Evolutionary conservation across 2,888 invertebrate species (phyloP), one percentile per base, ranked within the genome.

Genomic region (Epistrophella euchroma): DNA sequence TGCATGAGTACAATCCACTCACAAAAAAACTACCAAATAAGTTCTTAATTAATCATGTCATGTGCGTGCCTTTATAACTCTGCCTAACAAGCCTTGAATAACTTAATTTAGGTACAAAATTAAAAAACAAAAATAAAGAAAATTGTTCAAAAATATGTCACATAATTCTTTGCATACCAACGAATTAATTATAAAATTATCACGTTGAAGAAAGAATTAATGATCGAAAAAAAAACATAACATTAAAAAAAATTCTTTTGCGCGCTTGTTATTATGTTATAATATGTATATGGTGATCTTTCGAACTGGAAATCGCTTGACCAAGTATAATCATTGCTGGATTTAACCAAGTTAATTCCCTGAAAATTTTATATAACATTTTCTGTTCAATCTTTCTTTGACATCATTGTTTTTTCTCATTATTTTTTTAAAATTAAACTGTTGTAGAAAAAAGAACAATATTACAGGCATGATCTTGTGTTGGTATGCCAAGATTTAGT

Each of bases 51-150:
- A 40, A 55, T 56, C 19, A 37, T n/a, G n/a, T 22, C 15, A 50
- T 66, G 35, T 66, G 35, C 50, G 50, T 66, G 66, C 19, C 22
- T 50, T 47, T 32, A 32, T 32, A 43, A 25, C 43, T 43, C 28
- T 40, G 55, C 43, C 64, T 79, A 83, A 83, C 78, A 78, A 78
- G 62, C 73, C 83, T 74, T 83, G 79, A 70, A 74, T 83, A 78
- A 74, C 60, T 79, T 79, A 58, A 70, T 79, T 78, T 78, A 6
- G n/a, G n/a, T 3, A 68, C 17, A 72, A 72, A 66, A 47, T 4
- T n/a, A n/a, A 17, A 58, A 17, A 4, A 13, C 6, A 19, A 32
- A 62, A 9, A n/a, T 28, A 4, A 66, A 47, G 28, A 28, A 15
- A 28, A 52, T 15, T 43, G 45, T 64, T 37, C 19, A 13, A 45